Evolutionary conservation across 2,888 invertebrate genomes (phyloP), one percentile per base, ranked within the genome.

Genomic region (Cremastinae sp.): DNA sequence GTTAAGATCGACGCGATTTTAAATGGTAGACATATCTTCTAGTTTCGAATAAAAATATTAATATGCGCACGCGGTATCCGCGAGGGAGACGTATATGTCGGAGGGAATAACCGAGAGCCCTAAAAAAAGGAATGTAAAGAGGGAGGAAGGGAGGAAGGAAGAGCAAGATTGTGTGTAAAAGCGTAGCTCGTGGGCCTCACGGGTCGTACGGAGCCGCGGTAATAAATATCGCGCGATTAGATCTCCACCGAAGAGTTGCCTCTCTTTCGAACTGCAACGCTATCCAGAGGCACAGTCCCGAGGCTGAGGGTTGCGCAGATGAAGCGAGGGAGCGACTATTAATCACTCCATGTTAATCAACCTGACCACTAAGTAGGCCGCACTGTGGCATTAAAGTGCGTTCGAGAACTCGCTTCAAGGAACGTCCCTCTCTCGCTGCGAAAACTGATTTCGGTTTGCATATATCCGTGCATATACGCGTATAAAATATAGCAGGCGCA

Each of bases 221-320:
- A 88, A 88, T 88, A 88, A 88, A 88, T 88, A 88, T 87, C 86
- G 81, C 80, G 83, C 87, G 88, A 88, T 87, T 88, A 87, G 87
- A 88, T 87, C 87, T 87, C 78, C 34, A 53, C 76, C 66, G 18
- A 59, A 69, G 41, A 59, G 51, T 22, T 59, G 56, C 51, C 22
- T 53, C 51, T 28, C 28, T 28, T 5, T 28, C 28, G 28, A 45
- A 14, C 54, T 49, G 66, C 61, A 75, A 20, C 43, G 49, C 43
- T 64, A 45, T 16, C 28, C 64, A 70, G 36, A 54, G 72, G 43
- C 47, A 59, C 43, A 64, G 28, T 34, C 62, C 58, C 47, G 59
- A 49, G 45, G 64, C 58, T 58, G 62, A 18, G 76, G 77, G 74
- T 74, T 64, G 77, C 51, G 56, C 71, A 77, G 59, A 77, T 45